Base-by-base conservation (phyloP, 2,888 invertebrate species). In the Orthosia gothica region DNA sequence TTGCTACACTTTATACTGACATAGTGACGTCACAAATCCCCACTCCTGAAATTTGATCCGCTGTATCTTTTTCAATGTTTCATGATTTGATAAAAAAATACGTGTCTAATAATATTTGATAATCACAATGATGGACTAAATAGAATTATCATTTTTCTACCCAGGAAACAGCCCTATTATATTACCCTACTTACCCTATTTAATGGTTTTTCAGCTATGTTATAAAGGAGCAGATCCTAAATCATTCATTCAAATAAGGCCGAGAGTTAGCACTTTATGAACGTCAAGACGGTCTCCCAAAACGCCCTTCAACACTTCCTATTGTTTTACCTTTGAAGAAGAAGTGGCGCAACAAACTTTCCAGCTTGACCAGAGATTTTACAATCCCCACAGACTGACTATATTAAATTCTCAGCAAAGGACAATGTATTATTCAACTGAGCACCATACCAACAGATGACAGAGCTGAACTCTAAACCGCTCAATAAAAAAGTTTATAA, bases 401-500 rank as follows among this genome's bases (percentile, higher is more conserved):
- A 47, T 47, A 45, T 62, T 61, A 40, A 58, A 49, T 18, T 13
- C 26, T 20, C 13, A 9, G 3, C 16, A n/a, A n/a, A n/a, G 26
- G 15, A 45, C 20, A 2, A 4, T 5, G 13, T 58, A 18, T 16
- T 13, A 12, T 47, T 40, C 20, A 20, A 55, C 20, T 23, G n/a
- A 59, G 40, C 40, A 59, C 13, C 45, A 45, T 20, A 57, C 4
- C 3, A 74, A 26, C 23, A 69, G 18, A 54, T 15, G 20, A 74
- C 26, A 65, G 23, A 58, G 13, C 67, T 67, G 76, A 62, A 70
- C 65, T 59, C 50, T 57, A 65, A 63, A 58, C 54, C 54, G 45
- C 16, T 68, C 57, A 76, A 74, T 85, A 72, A 83, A 76, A 74
- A 68, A 83, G 67, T 73, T 69, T 54, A 45, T 57, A 80, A 80